A percentile compares a stretch with the other conserved stretches of the same genome.
These are phyloP conservation scores for Bufo bufo DNA, from an alignment of 2,113 vertebrate genomes.

Conservation along the genomic window DNA sequence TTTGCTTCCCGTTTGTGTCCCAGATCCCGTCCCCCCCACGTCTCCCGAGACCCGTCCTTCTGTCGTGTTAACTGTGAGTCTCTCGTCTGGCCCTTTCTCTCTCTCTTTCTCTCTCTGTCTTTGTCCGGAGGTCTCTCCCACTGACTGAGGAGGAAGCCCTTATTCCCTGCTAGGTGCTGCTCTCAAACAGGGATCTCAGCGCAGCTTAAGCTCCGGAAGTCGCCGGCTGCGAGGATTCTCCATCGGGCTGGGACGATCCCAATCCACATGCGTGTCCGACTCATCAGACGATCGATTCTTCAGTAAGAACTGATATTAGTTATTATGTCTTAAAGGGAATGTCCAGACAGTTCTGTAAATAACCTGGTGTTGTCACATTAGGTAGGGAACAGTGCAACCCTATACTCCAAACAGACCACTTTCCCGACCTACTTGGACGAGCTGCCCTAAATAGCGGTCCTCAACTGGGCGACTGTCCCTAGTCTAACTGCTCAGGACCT, in stretches of 20 bases:
- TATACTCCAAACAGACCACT: too few species aligned
- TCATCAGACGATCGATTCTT: slow-evolving; percentile 67
- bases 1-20: slow-evolving; percentile 26
- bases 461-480: too few species aligned
- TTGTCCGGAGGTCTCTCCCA: slow-evolving; percentile 39
- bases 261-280: slow-evolving; percentile 73
- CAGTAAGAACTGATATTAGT: slow-evolving; percentile 70
- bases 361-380: too few species aligned
- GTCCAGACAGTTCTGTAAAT: background rate
- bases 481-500: too few species aligned
- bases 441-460: too few species aligned
- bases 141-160: slow-evolving; percentile 52
- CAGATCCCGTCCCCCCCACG: background rate
- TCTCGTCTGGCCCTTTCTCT: slow-evolving; percentile 46
- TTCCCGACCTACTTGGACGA: too few species aligned
- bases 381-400: too few species aligned
- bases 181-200: slow-evolving; percentile 72
- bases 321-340: background rate
- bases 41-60: slow-evolving; percentile 35
- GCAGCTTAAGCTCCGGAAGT: slow-evolving; percentile 72
- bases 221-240: slow-evolving; percentile 73
- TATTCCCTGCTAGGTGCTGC: slow-evolving; percentile 63
- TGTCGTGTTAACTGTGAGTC: slow-evolving; percentile 56
- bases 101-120: slow-evolving; percentile 46
- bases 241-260: slow-evolving; percentile 73